A percentile compares a stretch with the other conserved stretches of the same genome.
Evolutionary conservation across 92 coral and sea anemone genomes (phyloP).

Genomic region (Isaurus tuberculatus): DNA sequence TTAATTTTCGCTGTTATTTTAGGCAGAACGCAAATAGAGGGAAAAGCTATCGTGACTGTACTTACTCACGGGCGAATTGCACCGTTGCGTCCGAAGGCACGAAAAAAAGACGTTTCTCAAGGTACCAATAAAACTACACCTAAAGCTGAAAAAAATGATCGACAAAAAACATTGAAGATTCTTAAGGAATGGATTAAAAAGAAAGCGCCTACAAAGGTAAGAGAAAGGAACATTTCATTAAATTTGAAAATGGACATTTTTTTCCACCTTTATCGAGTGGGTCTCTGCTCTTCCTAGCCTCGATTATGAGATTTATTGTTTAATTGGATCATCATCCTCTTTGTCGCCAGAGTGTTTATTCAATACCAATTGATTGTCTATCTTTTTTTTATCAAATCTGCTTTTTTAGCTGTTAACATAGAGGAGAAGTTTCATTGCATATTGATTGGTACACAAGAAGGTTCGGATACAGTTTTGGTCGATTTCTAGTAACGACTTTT

Average conservation of each 20-base stretch:
- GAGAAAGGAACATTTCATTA: not conserved
- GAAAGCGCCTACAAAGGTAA: slow-evolving; percentile 23
- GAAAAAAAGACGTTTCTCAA: not conserved
- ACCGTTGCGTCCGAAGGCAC: not conserved
- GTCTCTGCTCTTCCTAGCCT: not conserved
- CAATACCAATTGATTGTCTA: not conserved
- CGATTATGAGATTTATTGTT: not conserved
- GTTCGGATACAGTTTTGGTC: not conserved
- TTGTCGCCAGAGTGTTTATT: slow-evolving; percentile 11
- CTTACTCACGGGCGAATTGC: slow-evolving; percentile 39
- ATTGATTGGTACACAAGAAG: not conserved
- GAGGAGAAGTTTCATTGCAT: not conserved
- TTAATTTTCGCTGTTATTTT: not conserved
- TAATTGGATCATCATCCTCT: slow-evolving; percentile 15
- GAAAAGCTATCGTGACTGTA: slow-evolving; percentile 32
- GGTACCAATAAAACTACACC: not conserved
- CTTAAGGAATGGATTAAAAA: slow-evolving; percentile 24
- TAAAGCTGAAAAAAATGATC: slow-evolving; percentile 3
- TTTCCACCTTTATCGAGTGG: not conserved
- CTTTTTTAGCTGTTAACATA: not conserved
- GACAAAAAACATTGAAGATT: not conserved
- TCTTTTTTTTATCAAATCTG: slow-evolving; percentile 4
- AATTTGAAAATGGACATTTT: not conserved
- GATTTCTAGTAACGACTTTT: not conserved
- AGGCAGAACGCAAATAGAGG: not conserved